A percentile compares a stretch with the other conserved stretches of the same genome.
phyloP scores from a whole-genome alignment of 2,797 vertebrate species.

The Phataginus tricuspis region DNA sequence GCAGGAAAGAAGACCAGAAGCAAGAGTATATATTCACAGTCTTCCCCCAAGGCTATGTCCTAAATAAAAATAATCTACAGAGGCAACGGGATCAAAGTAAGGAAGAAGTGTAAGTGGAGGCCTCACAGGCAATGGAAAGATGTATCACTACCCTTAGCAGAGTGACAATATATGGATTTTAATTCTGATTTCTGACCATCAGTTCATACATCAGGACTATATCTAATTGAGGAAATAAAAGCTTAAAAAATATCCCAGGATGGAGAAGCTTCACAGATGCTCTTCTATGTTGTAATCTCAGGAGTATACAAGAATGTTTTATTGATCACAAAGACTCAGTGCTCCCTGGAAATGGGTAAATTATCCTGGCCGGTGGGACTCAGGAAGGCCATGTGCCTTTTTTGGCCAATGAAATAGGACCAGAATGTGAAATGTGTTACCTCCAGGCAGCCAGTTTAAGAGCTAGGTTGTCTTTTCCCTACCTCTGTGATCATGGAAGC shows the following conservation, averaged over 20 bases:
- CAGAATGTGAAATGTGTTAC: background rate
- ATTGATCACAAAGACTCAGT: slow-evolving; percentile 3
- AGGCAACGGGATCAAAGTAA: background rate
- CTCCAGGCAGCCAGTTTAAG: background rate
- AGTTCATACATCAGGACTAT: background rate
- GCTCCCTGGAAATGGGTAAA: background rate
- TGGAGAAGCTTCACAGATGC: background rate
- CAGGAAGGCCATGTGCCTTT: background rate
- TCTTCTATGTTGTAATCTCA: background rate
- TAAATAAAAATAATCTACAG: slow-evolving; percentile 19
- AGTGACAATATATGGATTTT: background rate
- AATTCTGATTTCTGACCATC: slow-evolving; percentile 30
- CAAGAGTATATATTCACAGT: background rate
- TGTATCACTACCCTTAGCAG: background rate
- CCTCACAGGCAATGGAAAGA: background rate
- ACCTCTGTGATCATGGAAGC: background rate
- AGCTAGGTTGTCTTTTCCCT: background rate
- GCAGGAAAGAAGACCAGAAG: background rate
- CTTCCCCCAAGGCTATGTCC: background rate
- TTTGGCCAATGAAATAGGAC: background rate
- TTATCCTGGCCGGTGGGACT: background rate
- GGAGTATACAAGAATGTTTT: background rate
- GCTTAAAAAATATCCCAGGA: background rate
- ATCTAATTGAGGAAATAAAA: background rate
- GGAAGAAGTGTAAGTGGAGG: background rate